phyloP scores from a whole-genome alignment of 92 coral and sea anemone genomes.

The Parazoanthus atlanticus region DNA sequence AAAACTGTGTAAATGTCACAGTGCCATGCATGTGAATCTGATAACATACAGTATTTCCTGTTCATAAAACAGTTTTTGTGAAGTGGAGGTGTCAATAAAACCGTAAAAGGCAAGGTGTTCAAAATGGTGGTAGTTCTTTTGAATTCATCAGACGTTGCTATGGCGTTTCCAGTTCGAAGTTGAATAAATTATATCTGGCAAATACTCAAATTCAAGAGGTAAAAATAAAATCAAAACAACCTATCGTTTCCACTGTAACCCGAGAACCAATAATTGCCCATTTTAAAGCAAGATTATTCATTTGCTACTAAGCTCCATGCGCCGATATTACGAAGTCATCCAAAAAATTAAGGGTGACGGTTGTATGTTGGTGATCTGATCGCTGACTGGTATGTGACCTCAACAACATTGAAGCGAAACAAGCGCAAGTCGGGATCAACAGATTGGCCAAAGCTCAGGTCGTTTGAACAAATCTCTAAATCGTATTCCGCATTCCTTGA shows the following conservation, averaged over 20 bases:
- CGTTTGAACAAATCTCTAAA: background rate
- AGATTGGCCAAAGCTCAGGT: background rate
- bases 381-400: too few relatives aligned
- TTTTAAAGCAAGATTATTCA: background rate
- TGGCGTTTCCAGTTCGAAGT: background rate
- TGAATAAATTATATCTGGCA: background rate
- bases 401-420: too few relatives aligned
- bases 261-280: background rate
- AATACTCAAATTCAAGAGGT: background rate
- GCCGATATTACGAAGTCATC: background rate
- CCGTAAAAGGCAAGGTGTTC: too few relatives aligned
- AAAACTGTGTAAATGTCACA: too few relatives aligned
- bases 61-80: too few relatives aligned
- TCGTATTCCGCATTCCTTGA: background rate
- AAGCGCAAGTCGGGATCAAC: background rate
- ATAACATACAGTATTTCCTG: background rate
- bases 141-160: background rate
- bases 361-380: too few relatives aligned
- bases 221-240: background rate
- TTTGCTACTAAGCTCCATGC: background rate
- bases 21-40: background rate
- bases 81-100: too few relatives aligned
- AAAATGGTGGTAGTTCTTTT: background rate
- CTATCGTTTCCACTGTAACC: background rate
- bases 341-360: background rate